phyloP scores from a whole-genome alignment of 1,140 invertebrate species.

The Lasaia peninsularis region DNA sequence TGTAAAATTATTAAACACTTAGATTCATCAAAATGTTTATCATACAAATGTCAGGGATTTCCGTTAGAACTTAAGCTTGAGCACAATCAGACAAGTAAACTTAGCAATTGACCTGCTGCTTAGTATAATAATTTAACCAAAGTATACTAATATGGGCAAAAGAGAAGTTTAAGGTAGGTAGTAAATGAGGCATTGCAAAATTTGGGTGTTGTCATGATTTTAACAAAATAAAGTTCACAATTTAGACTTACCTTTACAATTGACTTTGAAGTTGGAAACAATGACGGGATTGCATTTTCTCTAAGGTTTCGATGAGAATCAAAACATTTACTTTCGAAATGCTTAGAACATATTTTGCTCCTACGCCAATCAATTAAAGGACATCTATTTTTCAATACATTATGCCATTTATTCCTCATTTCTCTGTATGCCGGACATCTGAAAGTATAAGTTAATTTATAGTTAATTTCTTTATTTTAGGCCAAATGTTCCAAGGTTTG shows the following conservation, averaged over 20 bases:
- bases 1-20: too few relatives aligned
- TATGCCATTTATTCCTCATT: conserved; percentile 59
- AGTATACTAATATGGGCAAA: too few relatives aligned
- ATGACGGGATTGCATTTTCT: conserved; percentile 51
- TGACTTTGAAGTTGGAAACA: conserved; percentile 35
- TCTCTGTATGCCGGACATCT: conserved; percentile 52
- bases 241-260: conserved; percentile 25
- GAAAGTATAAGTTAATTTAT: conserved; percentile 22
- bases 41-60: too few relatives aligned
- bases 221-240: too few relatives aligned
- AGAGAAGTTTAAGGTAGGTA: too few relatives aligned
- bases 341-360: conserved; percentile 61
- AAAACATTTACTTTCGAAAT: conserved; percentile 62
- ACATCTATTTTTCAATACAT: conserved; percentile 53
- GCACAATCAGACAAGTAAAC: too few relatives aligned
- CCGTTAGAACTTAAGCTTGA: too few relatives aligned
- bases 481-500: neutral
- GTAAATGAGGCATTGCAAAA: too few relatives aligned
- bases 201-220: too few relatives aligned
- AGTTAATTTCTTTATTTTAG: neutral
- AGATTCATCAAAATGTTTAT: too few relatives aligned
- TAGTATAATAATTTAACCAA: too few relatives aligned
- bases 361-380: conserved; percentile 48
- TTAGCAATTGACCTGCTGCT: too few relatives aligned
- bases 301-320: conserved; percentile 48